Percentiles rank a stretch among this genome's conserved stretches.
These are phyloP conservation scores for Loripinus fragilis DNA, from an alignment of 2,888 invertebrate species.

Conservation along the genomic window DNA sequence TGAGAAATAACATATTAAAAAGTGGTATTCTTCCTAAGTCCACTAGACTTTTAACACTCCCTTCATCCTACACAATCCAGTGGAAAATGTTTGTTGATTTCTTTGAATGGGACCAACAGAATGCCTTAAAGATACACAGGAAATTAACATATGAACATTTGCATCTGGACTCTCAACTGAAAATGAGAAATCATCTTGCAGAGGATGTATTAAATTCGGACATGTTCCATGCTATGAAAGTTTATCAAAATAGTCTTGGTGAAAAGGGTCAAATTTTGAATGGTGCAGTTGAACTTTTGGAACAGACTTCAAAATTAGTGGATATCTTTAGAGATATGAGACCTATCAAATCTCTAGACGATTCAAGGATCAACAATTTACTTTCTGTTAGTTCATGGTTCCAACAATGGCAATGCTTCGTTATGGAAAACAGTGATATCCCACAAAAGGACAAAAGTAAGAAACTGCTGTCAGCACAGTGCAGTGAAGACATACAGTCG, in stretches of 20 bases:
- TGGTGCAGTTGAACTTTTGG: conserved; percentile 44
- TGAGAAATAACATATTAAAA: conserved; percentile 42
- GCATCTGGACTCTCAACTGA: conserved; percentile 31
- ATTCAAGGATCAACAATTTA: conserved; percentile 26
- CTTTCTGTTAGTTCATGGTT: conserved; percentile 38
- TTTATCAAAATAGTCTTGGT: conserved; percentile 40
- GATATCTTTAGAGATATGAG: conserved; percentile 36
- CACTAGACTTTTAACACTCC: conserved; percentile 5
- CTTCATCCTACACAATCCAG: background rate
- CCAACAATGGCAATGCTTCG: conserved; percentile 14
- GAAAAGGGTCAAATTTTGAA: conserved; percentile 36
- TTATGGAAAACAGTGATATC: background rate
- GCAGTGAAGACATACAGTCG: conserved; percentile 48
- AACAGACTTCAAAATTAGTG: conserved; percentile 41
- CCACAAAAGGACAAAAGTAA: conserved; percentile 6
- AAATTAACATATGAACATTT: conserved; percentile 53
- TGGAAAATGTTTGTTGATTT: conserved; percentile 45
- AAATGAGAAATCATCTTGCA: conserved; percentile 31
- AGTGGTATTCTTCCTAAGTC: conserved; percentile 22
- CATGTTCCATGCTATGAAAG: conserved; percentile 42
- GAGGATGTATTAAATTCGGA: conserved; percentile 39
- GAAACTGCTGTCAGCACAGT: conserved; percentile 44
- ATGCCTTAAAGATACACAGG: conserved; percentile 46
- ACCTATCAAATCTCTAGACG: conserved; percentile 26
- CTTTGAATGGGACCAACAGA: conserved; percentile 50